Conservation (phyloP, 2,797 vertebrate genomes). For the Steatocranus sp. region DNA sequence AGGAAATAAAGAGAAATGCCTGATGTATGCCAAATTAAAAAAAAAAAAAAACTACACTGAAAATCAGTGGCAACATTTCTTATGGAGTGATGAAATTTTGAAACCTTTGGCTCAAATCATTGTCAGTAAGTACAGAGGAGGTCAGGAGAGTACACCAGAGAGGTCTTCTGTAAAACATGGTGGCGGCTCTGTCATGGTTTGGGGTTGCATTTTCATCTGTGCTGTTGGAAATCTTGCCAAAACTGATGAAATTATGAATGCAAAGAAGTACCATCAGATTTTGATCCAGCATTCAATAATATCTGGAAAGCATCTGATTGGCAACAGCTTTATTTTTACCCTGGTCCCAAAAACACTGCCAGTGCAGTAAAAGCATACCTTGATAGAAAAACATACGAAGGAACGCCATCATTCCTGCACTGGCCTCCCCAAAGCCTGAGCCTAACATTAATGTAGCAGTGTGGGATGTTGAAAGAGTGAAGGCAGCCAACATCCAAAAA, state of each 20-base stretch:
- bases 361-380: background rate
- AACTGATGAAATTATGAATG: background rate
- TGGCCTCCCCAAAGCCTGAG: background rate
- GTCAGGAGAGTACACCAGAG: background rate
- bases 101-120: background rate
- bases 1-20: background rate
- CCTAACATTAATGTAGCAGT: background rate
- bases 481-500: background rate
- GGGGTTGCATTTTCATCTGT: background rate
- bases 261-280: background rate
- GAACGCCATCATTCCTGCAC: background rate
- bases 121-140: background rate
- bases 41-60: background rate
- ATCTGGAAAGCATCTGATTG: background rate
- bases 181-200: background rate
- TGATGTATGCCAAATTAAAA: background rate
- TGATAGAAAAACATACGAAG: background rate
- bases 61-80: background rate
- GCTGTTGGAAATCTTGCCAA: background rate
- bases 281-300: background rate
- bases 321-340: background rate
- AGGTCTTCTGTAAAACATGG: background rate
- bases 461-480: background rate
- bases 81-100: background rate
- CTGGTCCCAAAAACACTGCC: fast-evolving